Evolutionary conservation across 2,113 vertebrate species (phyloP).

Genomic region (Myxocyprinus asiaticus): DNA sequence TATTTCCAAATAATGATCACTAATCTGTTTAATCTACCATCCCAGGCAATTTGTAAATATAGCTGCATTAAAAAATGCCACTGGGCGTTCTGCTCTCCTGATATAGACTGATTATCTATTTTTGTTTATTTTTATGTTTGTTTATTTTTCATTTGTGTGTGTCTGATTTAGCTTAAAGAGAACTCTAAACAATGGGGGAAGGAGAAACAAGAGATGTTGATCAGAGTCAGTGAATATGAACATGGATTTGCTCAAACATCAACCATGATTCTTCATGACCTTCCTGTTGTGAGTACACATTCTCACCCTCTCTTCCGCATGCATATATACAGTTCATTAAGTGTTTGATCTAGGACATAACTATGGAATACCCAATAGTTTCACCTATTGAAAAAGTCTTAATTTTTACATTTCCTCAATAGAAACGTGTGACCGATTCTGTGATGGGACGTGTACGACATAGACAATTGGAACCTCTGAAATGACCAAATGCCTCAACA

Average conservation of each 20-base stretch:
- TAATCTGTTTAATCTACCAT: no score
- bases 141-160: background rate
- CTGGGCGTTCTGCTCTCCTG: no score
- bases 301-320: no score
- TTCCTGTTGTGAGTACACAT: constrained; percentile 61
- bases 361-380: background rate
- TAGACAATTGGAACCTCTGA: constrained; percentile 40
- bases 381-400: background rate
- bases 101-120: no score
- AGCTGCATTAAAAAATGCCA: no score
- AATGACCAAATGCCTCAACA: constrained; percentile 30
- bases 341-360: no score
- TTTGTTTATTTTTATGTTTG: background rate
- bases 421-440: constrained; percentile 30
- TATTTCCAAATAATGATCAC: no score
- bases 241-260: constrained; percentile 67
- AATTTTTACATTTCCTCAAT: constrained; percentile 17
- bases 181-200: constrained; percentile 78
- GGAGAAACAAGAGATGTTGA: constrained; percentile 83
- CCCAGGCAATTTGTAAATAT: no score
- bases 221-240: constrained; percentile 70
- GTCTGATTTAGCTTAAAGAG: constrained; percentile 73
- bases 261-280: constrained; percentile 38
- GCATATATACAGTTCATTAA: no score
- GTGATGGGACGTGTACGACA: constrained; percentile 8